Evolutionary conservation across 2,888 invertebrate genomes (phyloP).

Genomic region (Priocnemis perturbator): DNA sequence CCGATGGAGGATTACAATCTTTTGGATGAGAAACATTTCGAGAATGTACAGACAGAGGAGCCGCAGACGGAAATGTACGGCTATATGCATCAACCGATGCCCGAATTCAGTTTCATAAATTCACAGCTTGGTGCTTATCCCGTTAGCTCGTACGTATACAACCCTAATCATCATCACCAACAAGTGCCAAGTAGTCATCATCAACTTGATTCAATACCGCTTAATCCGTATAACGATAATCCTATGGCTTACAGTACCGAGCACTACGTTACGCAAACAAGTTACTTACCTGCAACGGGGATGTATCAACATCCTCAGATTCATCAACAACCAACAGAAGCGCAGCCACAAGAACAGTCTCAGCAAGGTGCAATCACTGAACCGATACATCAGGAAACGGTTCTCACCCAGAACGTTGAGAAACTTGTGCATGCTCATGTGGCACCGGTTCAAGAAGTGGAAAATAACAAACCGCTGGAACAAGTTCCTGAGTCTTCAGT

Average conservation of each 20-base stretch:
- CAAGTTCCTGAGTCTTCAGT: background rate
- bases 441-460: background rate
- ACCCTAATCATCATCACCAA: slow-evolving; percentile 40
- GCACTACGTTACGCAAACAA: slow-evolving; percentile 63
- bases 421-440: slow-evolving; percentile 25
- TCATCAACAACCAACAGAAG: slow-evolving; percentile 39
- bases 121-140: slow-evolving; percentile 76
- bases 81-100: slow-evolving; percentile 74
- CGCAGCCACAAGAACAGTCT: slow-evolving; percentile 35
- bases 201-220: slow-evolving; percentile 51
- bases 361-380: slow-evolving; percentile 22
- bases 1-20: slow-evolving; percentile 53
- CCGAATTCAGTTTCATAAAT: slow-evolving; percentile 77
- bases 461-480: background rate
- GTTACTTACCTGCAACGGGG: slow-evolving; percentile 59
- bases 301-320: slow-evolving; percentile 47
- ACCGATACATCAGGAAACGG: slow-evolving; percentile 9
- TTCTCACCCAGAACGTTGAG: slow-evolving; percentile 15
- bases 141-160: slow-evolving; percentile 63
- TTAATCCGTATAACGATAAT: slow-evolving; percentile 55
- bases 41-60: slow-evolving; percentile 20
- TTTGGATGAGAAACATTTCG: slow-evolving; percentile 34
- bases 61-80: slow-evolving; percentile 70
- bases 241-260: slow-evolving; percentile 60
- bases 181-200: slow-evolving; percentile 50